Evolutionary conservation across 2,113 vertebrate genomes (phyloP), one percentile per base, ranked within the genome.

Genomic region (Plotosus lineatus): DNA sequence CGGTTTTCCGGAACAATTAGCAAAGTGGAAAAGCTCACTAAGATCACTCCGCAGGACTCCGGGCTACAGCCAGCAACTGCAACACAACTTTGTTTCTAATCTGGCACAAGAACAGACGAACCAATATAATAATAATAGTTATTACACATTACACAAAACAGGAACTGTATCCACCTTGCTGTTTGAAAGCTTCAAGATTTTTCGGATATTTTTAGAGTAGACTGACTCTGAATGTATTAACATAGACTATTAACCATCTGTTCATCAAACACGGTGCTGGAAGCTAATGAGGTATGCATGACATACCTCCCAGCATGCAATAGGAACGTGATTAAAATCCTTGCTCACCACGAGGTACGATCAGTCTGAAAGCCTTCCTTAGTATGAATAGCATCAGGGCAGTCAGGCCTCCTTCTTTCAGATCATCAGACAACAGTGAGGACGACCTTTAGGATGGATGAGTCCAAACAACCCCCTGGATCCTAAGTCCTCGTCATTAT

Each of bases 181-280:
- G 19, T 9, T 28, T 1, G 38, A 71, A 10, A 63, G 38, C 68
- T 66, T 36, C 6, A 58, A 26, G 76, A 50, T 53, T 81, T 31
- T 65, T 55, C 44, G 56, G 76, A 76, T 61, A 76, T 84, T 50
- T n/a, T n/a, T n/a, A n/a, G n/a, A n/a, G n/a, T n/a, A n/a, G 61
- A 79, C 76, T 84, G 42, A 75, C 76, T 77, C 53, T 1, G 65
- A 81, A 86, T 86, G 75, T 58, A 81, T 86, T 81, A 83, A 78
- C 69, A 33, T 14, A 19, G 79, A 26, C 76, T 40, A 58, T 21
- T 58, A 79, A 84, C 85, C 82, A 86, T 86, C 82, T 84, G 82
- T 58, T 80, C 53, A 7, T 38, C 23, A 48, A 79, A 80, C 23
- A 48, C 66, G 77, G 46, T 71, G 36, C 61, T 56, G 72, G 40